Base-by-base conservation (phyloP, 2,888 invertebrate species). In the Drosophila kuntzei region DNA sequence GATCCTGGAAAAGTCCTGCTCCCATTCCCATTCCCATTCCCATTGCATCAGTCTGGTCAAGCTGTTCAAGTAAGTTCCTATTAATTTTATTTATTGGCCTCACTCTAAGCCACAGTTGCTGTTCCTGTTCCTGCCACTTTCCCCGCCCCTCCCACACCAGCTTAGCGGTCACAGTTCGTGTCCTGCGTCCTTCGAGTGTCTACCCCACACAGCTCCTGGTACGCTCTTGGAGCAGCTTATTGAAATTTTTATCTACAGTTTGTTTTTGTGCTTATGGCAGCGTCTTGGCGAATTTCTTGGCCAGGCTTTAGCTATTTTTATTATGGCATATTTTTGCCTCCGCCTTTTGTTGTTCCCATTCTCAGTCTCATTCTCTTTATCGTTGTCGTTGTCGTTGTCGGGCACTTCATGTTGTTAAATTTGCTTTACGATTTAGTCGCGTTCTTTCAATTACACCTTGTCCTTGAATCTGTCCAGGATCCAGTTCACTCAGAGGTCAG, bases 1-100 rank as follows among this genome's bases (percentile, higher is more conserved):
- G 67, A 78, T 32, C 75, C 53, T 11, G 39, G 8, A 47, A 79
- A 70, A 79, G 39, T 59, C 62, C 32, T 18, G 20, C 29, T 29
- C 20, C 27, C 27, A 27, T 9, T 34, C 34, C n/a, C 12, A 5
- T 7, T 27, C 27, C 27, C 27, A 9, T 27, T 9, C 3, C 50
- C 11, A 20, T 8, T 29, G 36, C 60, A 14, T 2, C 49, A 34
- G 55, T 32, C 51, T 54, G 87, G 75, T 77, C 84, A 74, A 80
- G 78, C 68, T 83, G 78, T 80, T 86, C 86, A 66, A 82, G 80
- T 79, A 80, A 68, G 71, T 77, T 87, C 59, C 81, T 81, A 88
- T 89, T 84, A 87, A 84, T 84, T 88, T 84, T 84, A 89, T 84
- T 84, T 84, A 84, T 84, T 84, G 83, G 89, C 84, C 89, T 64